Percentiles rank a stretch among this genome's conserved stretches.
These are phyloP conservation scores for Ptyas mucosa DNA, from an alignment of 2,113 vertebrate species.

Conservation along the genomic window DNA sequence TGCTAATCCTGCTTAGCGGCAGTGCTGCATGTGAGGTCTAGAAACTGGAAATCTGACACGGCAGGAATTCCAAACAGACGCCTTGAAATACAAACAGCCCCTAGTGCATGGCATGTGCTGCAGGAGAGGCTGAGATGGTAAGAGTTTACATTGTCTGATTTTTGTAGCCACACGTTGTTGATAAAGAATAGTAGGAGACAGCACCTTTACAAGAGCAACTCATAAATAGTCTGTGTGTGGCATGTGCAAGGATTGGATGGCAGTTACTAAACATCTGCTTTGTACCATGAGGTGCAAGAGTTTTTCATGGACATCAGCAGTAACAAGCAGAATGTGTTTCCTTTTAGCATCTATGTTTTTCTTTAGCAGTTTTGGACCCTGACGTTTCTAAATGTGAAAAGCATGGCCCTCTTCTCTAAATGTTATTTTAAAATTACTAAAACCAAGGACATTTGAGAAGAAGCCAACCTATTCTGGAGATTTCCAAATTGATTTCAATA, in stretches of 20 bases:
- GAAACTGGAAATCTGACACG: conserved; percentile 68
- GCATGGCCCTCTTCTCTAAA: not conserved
- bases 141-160: conserved; percentile 64
- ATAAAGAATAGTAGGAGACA: conserved; percentile 60
- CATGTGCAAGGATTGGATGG: conserved; percentile 30
- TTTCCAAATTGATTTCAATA: conserved; percentile 21
- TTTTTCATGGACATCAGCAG: conserved; percentile 13
- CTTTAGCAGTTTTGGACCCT: conserved; percentile 41
- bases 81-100: conserved; percentile 69
- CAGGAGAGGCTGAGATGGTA: conserved; percentile 47
- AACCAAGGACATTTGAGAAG: conserved; percentile 39
- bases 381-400: conserved; percentile 47
- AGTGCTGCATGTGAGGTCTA: conserved; percentile 61
- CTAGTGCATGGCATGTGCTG: conserved; percentile 41
- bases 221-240: conserved; percentile 53
- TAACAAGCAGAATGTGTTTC: conserved; percentile 5
- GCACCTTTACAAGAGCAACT: conserved; percentile 44
- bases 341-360: not conserved
- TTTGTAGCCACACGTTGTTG: conserved; percentile 62
- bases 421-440: conserved; percentile 35
- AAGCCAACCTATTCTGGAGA: conserved; percentile 12
- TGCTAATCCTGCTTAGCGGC: conserved; percentile 62
- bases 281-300: conserved; percentile 29
- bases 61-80: conserved; percentile 72
- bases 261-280: conserved; percentile 32